Base-by-base conservation (phyloP, 2,888 invertebrate genomes). In the Lasioglossum zephyrum region DNA sequence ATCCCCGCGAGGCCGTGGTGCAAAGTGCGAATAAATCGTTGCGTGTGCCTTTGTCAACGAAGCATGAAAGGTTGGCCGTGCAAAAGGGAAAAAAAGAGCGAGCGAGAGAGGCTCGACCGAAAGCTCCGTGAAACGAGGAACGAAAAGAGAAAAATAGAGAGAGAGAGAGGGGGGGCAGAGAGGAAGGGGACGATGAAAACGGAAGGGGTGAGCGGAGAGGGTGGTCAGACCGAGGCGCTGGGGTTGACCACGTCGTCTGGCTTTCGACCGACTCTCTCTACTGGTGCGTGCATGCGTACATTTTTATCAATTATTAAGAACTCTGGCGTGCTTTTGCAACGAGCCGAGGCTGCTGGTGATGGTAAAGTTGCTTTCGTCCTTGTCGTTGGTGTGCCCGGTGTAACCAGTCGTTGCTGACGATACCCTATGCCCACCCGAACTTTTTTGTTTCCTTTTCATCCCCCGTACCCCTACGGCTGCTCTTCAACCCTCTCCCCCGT, bases 251-350 rank as follows among this genome's bases (percentile, higher is more conserved):
- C 87, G 86, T 85, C 89, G 86, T 86, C 88, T 85, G 89, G 85
- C 81, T 91, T 85, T 88, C 87, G 82, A 81, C 85, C 82, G 79
- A 76, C 79, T 90, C 82, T 77, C 77, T 74, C 77, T 76, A 63
- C 78, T 63, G 76, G 91, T 87, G 78, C 90, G 91, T 87, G 81
- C 84, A 79, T 93, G 92, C 94, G 94, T 95, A 94, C 95, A 95
- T 95, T 95, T 95, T 95, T 95, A 94, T 95, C 94, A 95, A 95
- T 95, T 95, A 95, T 95, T 95, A 95, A 95, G 94, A 95, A 94
- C 93, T 93, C 92, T 86, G 92, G 88, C 88, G 84, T 82, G 90
- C 91, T 82, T 88, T 85, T 85, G 91, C 82, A 79, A 72, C 66
- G 57, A 47, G 57, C 57, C 70, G 69, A n/a, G 66, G 69, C 69